Percentiles rank a stretch among this genome's conserved stretches.
Evolutionary conservation across 2,888 invertebrate species (phyloP).

Genomic region (Pogonocherus hispidulus): DNA sequence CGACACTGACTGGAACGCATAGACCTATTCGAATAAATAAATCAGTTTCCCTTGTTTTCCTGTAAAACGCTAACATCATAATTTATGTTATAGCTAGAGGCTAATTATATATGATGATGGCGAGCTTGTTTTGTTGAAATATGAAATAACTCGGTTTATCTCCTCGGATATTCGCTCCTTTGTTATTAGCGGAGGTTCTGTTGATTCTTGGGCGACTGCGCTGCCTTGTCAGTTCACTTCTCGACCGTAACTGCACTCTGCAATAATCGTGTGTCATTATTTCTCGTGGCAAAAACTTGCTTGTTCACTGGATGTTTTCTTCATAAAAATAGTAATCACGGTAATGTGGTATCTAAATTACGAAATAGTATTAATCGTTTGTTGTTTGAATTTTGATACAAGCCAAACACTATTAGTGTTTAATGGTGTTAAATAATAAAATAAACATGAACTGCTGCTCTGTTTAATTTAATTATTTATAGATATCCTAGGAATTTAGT

Average conservation of each 20-base stretch:
- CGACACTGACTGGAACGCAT: constrained; percentile 2
- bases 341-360: too few relatives aligned
- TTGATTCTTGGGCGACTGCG: constrained; percentile 43
- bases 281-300: neutral
- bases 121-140: constrained; percentile 67
- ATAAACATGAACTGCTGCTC: too few relatives aligned
- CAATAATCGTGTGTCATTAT: constrained; percentile 17
- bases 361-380: too few relatives aligned
- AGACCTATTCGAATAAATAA: constrained; percentile 59
- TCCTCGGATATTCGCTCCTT: constrained; percentile 60
- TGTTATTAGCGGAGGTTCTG: constrained; percentile 64
- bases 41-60: constrained; percentile 64
- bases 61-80: constrained; percentile 68
- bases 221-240: constrained; percentile 24
- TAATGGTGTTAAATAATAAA: too few relatives aligned
- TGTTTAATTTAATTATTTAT: too few relatives aligned
- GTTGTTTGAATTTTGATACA: too few relatives aligned
- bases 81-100: constrained; percentile 67
- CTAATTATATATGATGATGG: constrained; percentile 68
- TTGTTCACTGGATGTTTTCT: neutral
- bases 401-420: too few relatives aligned
- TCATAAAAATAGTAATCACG: neutral
- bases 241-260: constrained; percentile 4
- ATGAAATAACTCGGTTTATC: constrained; percentile 67
- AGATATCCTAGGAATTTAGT: too few relatives aligned